Evolutionary conservation across 2,113 vertebrate genomes (phyloP), one percentile per base, ranked within the genome.

Genomic region (Solenodon paradoxus): DNA sequence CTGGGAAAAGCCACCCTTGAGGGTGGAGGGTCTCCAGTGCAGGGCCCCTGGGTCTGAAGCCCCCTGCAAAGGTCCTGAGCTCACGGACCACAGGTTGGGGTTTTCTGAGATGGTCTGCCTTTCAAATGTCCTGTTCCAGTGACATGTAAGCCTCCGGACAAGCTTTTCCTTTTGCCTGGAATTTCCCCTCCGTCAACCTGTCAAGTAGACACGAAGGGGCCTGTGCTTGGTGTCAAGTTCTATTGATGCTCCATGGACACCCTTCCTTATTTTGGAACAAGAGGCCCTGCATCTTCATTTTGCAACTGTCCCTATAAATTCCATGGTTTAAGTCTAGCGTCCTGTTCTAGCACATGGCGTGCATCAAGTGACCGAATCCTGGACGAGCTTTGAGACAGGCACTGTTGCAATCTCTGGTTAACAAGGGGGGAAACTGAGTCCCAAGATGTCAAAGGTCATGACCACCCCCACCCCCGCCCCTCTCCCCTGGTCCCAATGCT

Each of bases 301-400:
- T 57, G 74, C 51, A 61, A 1, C 49, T 2, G 32, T 40, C 24
- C 47, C 49, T 3, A 0, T 24, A 0, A 11, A 63, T 42, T 7
- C 55, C 9, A 7, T 0, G 26, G 88, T n/a, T n/a, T 2, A 0
- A 7, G 3, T 0, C 57, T 0, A 0, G 24, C 7, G 68, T 12
- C 59, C 63, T n/a, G 0, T 26, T 17, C 38, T 0, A 17, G 40
- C 2, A 0, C 1, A 1, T 2, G 0, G 2, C 5, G 30, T 0
- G 19, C 0, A 4, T 53, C 78, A 22, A 6, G 5, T 12, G 9
- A 0, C 45, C n/a, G 49, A 0, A 0, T 40, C 74, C 53, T 3
- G 1, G 24, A 11, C 32, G 63, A 35, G 63, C 49, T 74, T 9
- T 15, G 42, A 59, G 17, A n/a, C 30, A 38, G 22, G 28, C 69